A percentile compares a stretch with the other conserved stretches of the same genome.
These are phyloP conservation scores for Micropterix aruncella DNA, from an alignment of 2,888 invertebrate species.

Conservation along the genomic window DNA sequence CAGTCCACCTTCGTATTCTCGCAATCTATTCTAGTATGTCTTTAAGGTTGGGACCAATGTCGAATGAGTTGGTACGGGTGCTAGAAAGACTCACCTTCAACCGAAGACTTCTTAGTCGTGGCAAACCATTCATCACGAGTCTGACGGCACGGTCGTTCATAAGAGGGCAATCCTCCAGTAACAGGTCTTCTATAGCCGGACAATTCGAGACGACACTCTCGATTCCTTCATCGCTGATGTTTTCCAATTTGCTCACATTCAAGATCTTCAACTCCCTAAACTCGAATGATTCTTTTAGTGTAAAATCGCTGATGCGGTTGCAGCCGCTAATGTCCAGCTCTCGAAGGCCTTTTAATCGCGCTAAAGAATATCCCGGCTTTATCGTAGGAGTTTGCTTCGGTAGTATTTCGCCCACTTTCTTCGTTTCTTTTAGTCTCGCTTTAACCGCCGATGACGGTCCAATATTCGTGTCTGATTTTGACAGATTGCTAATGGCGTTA, in stretches of 20 bases:
- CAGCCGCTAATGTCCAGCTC: conserved; percentile 53
- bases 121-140: neutral
- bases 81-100: neutral
- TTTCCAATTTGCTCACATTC: conserved; percentile 50
- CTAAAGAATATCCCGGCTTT: conserved; percentile 42
- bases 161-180: conserved; percentile 42
- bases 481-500: conserved; percentile 21
- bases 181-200: conserved; percentile 38
- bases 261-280: conserved; percentile 48
- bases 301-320: conserved; percentile 56
- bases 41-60: too few relatives aligned
- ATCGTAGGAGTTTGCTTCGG: conserved; percentile 24
- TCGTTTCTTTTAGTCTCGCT: too few relatives aligned
- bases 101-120: neutral
- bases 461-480: conserved; percentile 12
- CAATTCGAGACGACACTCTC: conserved; percentile 24
- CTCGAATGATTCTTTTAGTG: conserved; percentile 50
- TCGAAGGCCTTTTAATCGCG: conserved; percentile 36
- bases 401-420: conserved; percentile 4
- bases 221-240: conserved; percentile 48
- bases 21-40: too few relatives aligned
- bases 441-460: conserved; percentile 3
- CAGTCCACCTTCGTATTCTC: too few relatives aligned
- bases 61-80: too few relatives aligned
- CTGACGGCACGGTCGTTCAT: conserved; percentile 4